Evolutionary conservation across 2,888 invertebrate species (phyloP).

Genomic region (Pterobdella sp.): DNA sequence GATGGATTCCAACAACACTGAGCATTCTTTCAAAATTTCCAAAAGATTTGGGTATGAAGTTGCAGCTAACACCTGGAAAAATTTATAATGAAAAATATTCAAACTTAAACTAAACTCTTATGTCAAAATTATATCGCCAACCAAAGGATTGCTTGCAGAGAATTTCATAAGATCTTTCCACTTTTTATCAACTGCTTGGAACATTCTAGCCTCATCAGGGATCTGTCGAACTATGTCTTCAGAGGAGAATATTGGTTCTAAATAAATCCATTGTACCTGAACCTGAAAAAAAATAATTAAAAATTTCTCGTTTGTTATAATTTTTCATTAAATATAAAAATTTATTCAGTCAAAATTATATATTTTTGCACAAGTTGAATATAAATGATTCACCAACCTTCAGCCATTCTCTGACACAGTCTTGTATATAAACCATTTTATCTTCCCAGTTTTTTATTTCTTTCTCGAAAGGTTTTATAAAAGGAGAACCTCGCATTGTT

Average conservation of each 20-base stretch:
- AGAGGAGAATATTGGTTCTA: constrained; percentile 47
- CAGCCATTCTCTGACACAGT: constrained; percentile 52
- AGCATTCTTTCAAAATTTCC: constrained; percentile 49
- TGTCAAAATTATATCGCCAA: too few relatives aligned
- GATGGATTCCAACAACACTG: constrained; percentile 50
- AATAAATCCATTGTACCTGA: constrained; percentile 51
- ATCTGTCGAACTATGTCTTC: constrained; percentile 53
- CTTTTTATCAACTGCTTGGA: constrained; percentile 50
- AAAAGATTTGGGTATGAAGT: constrained; percentile 46
- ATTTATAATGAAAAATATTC: too few relatives aligned
- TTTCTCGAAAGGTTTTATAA: constrained; percentile 52
- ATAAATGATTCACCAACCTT: constrained; percentile 40
- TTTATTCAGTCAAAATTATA: neutral
- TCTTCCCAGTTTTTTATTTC: constrained; percentile 53
- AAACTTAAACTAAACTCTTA: too few relatives aligned
- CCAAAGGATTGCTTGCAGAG: constrained; percentile 49
- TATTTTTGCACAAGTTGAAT: neutral
- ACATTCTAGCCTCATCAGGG: constrained; percentile 52
- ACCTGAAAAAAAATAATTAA: constrained; percentile 37
- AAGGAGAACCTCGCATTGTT: constrained; percentile 52
- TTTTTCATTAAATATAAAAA: neutral
- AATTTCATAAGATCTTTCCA: constrained; percentile 52
- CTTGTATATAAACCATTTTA: constrained; percentile 49
- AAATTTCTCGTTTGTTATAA: neutral
- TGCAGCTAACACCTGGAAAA: constrained; percentile 45